Percentiles rank a stretch among this genome's conserved stretches.
phyloP scores from a whole-genome alignment of 2,797 vertebrate species.

The Urophycis tenuis region DNA sequence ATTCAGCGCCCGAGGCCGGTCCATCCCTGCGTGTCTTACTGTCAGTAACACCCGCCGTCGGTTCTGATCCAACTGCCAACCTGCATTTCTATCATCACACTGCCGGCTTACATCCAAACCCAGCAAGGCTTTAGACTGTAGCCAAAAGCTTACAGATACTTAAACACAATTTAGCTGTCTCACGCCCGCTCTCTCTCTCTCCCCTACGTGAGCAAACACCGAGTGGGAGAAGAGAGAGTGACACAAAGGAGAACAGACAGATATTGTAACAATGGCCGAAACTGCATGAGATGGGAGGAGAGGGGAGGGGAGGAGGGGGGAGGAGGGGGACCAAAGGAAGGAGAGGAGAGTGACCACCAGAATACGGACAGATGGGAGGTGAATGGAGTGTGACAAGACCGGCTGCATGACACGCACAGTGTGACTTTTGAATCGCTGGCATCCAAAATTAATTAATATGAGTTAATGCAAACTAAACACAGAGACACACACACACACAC shows the following conservation, averaged over 20 bases:
- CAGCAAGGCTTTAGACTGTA: not conserved
- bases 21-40: conserved; percentile 22
- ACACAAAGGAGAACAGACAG: conserved; percentile 23
- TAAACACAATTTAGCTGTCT: not conserved
- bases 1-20: not conserved
- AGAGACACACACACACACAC: conserved; percentile 2
- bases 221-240: not conserved
- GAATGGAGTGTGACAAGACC: conserved; percentile 66
- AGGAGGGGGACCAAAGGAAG: conserved; percentile 14
- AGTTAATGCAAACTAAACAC: conserved; percentile 49
- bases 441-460: conserved; percentile 67
- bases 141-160: conserved; percentile 19
- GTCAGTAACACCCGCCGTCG: conserved; percentile 26
- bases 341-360: conserved; percentile 29
- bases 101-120: conserved; percentile 26
- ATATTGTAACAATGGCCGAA: conserved; percentile 30
- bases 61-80: conserved; percentile 36
- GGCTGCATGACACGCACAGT: conserved; percentile 65
- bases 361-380: conserved; percentile 67
- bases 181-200: not conserved
- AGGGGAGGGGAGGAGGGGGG: conserved; percentile 33
- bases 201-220: not conserved
- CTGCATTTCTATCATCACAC: conserved; percentile 30
- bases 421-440: conserved; percentile 62
- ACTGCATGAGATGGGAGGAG: conserved; percentile 19